phyloP scores from a whole-genome alignment of 2,888 invertebrate species.

The Carterocephalus palaemon region DNA sequence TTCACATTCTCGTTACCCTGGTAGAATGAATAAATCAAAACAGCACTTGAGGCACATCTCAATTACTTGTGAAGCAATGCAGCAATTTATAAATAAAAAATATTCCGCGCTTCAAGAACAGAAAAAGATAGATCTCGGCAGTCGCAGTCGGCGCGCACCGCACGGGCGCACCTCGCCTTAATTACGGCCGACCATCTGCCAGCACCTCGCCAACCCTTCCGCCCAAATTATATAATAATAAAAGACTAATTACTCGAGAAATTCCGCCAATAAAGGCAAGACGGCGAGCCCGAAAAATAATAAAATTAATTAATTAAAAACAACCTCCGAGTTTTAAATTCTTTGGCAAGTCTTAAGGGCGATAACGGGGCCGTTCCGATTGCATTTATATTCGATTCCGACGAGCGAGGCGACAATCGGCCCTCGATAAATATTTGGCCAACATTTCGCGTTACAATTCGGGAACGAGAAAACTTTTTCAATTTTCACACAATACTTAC shows the following conservation, averaged over 20 bases:
- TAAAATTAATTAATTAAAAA: constrained; percentile 80
- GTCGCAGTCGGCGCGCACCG: too few relatives aligned
- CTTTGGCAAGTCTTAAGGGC: constrained; percentile 19
- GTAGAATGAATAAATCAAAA: too few relatives aligned
- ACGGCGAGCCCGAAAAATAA: constrained; percentile 68
- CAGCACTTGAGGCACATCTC: too few relatives aligned
- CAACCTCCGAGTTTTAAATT: constrained; percentile 43
- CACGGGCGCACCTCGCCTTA: constrained; percentile 18
- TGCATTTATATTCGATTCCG: constrained; percentile 28
- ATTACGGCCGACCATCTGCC: constrained; percentile 41
- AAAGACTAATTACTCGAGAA: constrained; percentile 77
- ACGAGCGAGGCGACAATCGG: constrained; percentile 34
- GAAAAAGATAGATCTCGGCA: constrained; percentile 18
- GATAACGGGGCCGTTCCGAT: constrained; percentile 17
- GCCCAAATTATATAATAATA: constrained; percentile 77
- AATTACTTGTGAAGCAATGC: too few relatives aligned
- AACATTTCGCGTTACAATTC: constrained; percentile 61
- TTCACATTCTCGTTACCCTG: too few relatives aligned
- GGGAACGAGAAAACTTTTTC: constrained; percentile 74
- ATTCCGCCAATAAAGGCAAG: constrained; percentile 75
- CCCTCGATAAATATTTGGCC: constrained; percentile 64
- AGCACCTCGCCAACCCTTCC: constrained; percentile 71
- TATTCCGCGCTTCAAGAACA: background rate
- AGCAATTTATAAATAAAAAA: too few relatives aligned
- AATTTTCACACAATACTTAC: constrained; percentile 62